Base-by-base conservation (phyloP, 2,797 vertebrate genomes). In the Sciaenops ocellatus region DNA sequence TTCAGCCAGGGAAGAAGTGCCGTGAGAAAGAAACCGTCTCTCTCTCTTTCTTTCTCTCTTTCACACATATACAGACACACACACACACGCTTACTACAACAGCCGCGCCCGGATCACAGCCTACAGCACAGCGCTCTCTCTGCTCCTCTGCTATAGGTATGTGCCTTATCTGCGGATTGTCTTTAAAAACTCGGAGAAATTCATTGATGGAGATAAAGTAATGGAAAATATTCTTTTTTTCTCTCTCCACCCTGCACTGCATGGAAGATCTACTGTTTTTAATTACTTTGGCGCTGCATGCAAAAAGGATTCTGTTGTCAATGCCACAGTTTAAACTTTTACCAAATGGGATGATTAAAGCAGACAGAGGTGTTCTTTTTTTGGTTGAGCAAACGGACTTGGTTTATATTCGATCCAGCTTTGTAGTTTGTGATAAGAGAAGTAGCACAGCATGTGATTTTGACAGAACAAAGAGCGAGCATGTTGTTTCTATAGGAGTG, bases 91-190 rank as follows among this genome's bases (percentile, higher is more conserved):
- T 41, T 69, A 68, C 46, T 66, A 74, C 76, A 86, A 89, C 94
- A 94, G 92, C 94, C 93, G 93, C 92, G 89, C 95, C 95, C 92
- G 92, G 89, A 84, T 90, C 95, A 81, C 94, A 91, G 73, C 94
- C 85, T 76, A 56, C 94, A 89, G 88, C 92, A 76, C 92, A 84
- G 82, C 84, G 68, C 80, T 78, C 88, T 87, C 83, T 85, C 93
- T 87, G 86, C 90, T 74, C 75, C 84, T 89, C 93, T 91, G 94
- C 92, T 91, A 92, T 94, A 96, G 95, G 96, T 96, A 96, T 81
- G 95, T 95, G 90, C 50, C 80, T 64, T 63, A 55, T 80, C 83
- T 57, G 70, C 69, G 78, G 83, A 80, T 57, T 78, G 57, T 85
- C 70, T 80, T 72, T 59, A 72, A 44, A 57, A 87, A 72, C 62